Conservation (phyloP, 2,888 invertebrate species). For the Priocnemis perturbator region DNA sequence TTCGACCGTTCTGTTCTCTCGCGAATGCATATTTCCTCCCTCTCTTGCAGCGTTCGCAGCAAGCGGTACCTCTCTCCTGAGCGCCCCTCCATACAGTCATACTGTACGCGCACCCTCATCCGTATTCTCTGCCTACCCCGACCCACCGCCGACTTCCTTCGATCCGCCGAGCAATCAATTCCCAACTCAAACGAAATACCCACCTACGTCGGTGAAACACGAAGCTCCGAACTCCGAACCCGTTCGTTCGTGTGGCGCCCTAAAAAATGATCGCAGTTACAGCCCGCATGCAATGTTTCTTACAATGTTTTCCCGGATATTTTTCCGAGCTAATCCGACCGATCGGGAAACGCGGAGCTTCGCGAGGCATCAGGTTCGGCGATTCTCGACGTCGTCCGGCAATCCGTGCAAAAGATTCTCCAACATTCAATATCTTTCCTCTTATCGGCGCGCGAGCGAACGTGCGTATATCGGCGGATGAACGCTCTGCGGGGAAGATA, state of each 20-base stretch:
- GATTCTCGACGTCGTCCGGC: background rate
- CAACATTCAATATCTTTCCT: too few species aligned
- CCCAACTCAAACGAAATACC: conserved; percentile 61
- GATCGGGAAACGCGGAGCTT: too few species aligned
- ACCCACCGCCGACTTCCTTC: conserved; percentile 26
- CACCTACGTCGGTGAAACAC: conserved; percentile 49
- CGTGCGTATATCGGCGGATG: background rate
- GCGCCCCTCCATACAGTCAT: conserved; percentile 26
- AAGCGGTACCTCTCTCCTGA: conserved; percentile 25
- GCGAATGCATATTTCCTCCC: conserved; percentile 1
- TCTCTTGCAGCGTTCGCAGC: conserved; percentile 16
- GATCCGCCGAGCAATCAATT: conserved; percentile 58
- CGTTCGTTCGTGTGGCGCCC: background rate
- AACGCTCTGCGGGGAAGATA: conserved; percentile 1
- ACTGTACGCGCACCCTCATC: conserved; percentile 16
- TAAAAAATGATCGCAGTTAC: background rate
- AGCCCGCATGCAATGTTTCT: too few species aligned
- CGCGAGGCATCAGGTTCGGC: too few species aligned
- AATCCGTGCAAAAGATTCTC: too few species aligned
- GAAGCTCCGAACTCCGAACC: conserved; percentile 45
- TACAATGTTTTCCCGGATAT: conserved; percentile 26
- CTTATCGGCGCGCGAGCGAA: too few species aligned
- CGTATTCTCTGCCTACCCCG: conserved; percentile 12
- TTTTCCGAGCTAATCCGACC: too few species aligned
- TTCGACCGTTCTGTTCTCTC: conserved; percentile 32